Evolutionary conservation across 2,888 invertebrate species (phyloP), one percentile per base, ranked within the genome.

Genomic region (Scaptomyza polygonia): DNA sequence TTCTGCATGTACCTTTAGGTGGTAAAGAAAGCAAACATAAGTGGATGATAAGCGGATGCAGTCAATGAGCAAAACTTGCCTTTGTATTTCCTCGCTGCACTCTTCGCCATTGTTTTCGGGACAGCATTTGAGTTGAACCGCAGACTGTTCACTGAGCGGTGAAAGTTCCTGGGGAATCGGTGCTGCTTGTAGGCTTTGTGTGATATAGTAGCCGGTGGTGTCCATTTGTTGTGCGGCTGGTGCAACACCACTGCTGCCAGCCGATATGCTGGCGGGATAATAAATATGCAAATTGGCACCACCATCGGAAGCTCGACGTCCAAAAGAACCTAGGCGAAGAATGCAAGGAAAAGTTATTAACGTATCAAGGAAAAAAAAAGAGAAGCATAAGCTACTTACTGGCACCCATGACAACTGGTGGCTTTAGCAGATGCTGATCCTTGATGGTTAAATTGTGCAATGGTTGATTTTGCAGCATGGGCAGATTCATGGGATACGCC

Each of bases 301-400:
- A 79, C 98, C 98, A 92, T 98, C 98, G 40, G 98, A 98, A 53
- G 98, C 98, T 79, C 98, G 94, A 40, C 98, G 94, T 6, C 97
- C 97, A 92, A 97, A 97, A 51, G 95, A 94, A 43, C 96, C 96
- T 77, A 16, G 0, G 0, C 0, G 8, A 27, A 5, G 8, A 27
- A 5, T 0, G 7, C 12, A n/a, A 30, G 2, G 8, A 12, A 0
- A 0, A 2, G 11, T 0, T 1, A 12, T 30, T 6, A 52, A 25
- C 25, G 21, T 39, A 14, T 4, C 12, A 16, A 16, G 4, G 0
- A 25, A 11, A 21, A 25, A 11, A 21, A 25, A 2, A 48, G 7
- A 3, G 14, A 1, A 34, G 3, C 0, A 48, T 7, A 0, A 25
- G 27, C 0, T 12, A 92, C 93, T 93, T 89, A 95, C 96, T 95